Evolutionary conservation across 2,113 vertebrate genomes (phyloP), one percentile per base, ranked within the genome.

Genomic region (Phaetusa simplex): DNA sequence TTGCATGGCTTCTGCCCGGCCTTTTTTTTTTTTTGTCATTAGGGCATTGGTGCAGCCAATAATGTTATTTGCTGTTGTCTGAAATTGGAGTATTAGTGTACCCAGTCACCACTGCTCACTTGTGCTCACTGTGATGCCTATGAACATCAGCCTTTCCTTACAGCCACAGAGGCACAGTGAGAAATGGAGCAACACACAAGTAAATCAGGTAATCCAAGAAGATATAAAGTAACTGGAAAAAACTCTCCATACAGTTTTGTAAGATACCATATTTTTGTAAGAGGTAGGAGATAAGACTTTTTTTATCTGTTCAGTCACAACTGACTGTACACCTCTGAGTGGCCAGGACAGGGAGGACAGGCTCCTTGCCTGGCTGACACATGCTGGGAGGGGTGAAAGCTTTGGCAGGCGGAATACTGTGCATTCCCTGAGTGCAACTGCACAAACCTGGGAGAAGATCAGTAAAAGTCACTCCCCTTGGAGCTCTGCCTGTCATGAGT

Each of bases 221-320:
- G 4, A 62, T 13, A 65, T 7, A 38, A 74, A 55, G 22, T 13
- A 40, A 13, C 29, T 47, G 15, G 32, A 50, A 70, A 53, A 49
- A n/a, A 10, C 2, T 40, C 6, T 14, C 23, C 19, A 8, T 3
- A 20, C 2, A 4, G 2, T 36, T 92, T 90, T 0, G 0, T 58
- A 59, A 86, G 9, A 22, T 14, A 47, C 3, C 9, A 23, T 49
- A 30, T 40, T 72, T 19, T 43, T 42, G 15, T 55, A 55, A 27
- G 29, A 84, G 11, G 16, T n/a, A 17, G 4, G 12, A 78, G 59
- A 23, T n/a, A 38, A 53, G 52, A 26, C 13, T 30, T 40, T 50
- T 50, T 86, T 67, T 40, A 7, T 43, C 21, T 92, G 14, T 50
- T 81, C n/a, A 56, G 13, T n/a, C 76, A 70, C 47, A 38, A 22